Evolutionary conservation across 2,113 vertebrate species (phyloP), one percentile per base, ranked within the genome.

Genomic region (Pycnonotus jocosus): DNA sequence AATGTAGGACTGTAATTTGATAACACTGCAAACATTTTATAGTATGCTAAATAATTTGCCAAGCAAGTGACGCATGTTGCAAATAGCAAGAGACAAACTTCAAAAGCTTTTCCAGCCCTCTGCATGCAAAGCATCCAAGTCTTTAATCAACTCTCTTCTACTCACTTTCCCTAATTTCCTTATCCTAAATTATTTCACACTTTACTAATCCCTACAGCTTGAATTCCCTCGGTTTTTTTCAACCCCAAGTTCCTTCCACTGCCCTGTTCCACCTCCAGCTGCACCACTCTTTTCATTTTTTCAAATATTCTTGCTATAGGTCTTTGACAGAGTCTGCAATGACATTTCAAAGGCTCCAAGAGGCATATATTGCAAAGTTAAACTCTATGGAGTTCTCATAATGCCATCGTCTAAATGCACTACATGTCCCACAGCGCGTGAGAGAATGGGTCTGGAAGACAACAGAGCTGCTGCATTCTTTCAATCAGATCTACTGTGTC

Each of bases 51-150:
- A 93, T 83, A 79, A 94, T 86, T 81, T 91, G 64, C 80, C 86
- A 86, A 66, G 48, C n/a, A 83, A 92, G 51, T 81, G 76, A 92
- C 1, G 3, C 33, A 74, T 7, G 8, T 70, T 94, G 61, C 73
- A 89, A 96, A 92, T 48, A 89, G 35, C 91, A 88, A 92, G 66
- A 94, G 86, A 79, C 48, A 91, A 77, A 90, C 54, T 82, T 93
- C 81, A 91, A 93, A 92, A 86, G 69, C 10, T 91, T 94, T 95
- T 69, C 35, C 65, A 93, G 33, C 20, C 50, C 44, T 91, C 65
- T 74, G 65, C 4, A 2, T 72, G 47, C 70, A 92, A 94, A 78
- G 45, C 30, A 62, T 47, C 16, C 31, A 69, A 74, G 60, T 23
- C 77, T 80, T 91, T 88, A 76, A 95, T 81, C n/a, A 87, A 33